Evolutionary conservation across 2,888 invertebrate species (phyloP).

Genomic region (Synergus japonicus): DNA sequence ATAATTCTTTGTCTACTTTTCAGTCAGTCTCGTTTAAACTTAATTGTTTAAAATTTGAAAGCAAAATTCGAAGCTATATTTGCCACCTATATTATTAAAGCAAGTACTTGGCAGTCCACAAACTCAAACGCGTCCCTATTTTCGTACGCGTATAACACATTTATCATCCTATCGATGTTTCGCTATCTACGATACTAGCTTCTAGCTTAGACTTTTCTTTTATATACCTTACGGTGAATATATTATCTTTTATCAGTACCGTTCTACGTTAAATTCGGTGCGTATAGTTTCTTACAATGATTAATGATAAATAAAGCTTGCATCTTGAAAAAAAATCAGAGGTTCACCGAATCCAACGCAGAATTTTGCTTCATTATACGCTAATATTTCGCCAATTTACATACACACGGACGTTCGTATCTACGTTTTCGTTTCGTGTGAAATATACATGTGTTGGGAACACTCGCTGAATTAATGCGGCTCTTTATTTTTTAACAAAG

Average conservation of each 20-base stretch:
- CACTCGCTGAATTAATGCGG: not conserved
- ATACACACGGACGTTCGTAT: slow-evolving; percentile 31
- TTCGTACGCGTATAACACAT: slow-evolving; percentile 64
- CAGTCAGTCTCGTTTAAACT: slow-evolving; percentile 38
- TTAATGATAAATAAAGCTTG: slow-evolving; percentile 47
- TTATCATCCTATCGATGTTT: slow-evolving; percentile 60
- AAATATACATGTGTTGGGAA: slow-evolving; percentile 4
- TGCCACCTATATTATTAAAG: not conserved
- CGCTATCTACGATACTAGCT: slow-evolving; percentile 61
- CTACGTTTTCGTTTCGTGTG: not conserved
- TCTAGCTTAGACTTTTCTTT: slow-evolving; percentile 66
- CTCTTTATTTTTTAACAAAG: not conserved
- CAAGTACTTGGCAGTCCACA: slow-evolving; percentile 38
- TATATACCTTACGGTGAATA: slow-evolving; percentile 55
- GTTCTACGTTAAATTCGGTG: slow-evolving; percentile 67
- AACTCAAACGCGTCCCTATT: slow-evolving; percentile 39
- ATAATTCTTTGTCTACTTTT: slow-evolving; percentile 35
- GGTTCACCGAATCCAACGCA: slow-evolving; percentile 62
- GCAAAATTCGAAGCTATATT: slow-evolving; percentile 5
- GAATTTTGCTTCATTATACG: slow-evolving; percentile 54
- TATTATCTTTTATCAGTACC: slow-evolving; percentile 57
- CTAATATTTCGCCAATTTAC: slow-evolving; percentile 43
- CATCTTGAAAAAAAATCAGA: slow-evolving; percentile 38
- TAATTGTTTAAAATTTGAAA: slow-evolving; percentile 1
- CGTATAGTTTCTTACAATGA: slow-evolving; percentile 54